Base-by-base conservation (phyloP, 2,888 invertebrate species). In the Temnothorax unifasciatus region DNA sequence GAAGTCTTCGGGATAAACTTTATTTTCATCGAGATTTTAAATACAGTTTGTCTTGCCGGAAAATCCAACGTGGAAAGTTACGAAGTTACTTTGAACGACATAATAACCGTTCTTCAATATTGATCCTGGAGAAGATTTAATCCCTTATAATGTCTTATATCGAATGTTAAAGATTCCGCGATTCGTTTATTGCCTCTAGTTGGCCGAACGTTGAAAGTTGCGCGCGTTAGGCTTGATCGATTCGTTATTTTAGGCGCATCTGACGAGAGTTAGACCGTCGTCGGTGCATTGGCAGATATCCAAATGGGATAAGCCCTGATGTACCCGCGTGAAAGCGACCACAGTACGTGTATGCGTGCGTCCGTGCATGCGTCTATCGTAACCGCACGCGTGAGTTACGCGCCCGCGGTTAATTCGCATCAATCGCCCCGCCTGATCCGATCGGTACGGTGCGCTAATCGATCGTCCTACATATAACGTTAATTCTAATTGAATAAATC, bases 231-330 rank as follows among this genome's bases (percentile, higher is more conserved):
- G 68, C 59, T 73, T 81, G 79, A 86, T 84, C 84, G 86, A 85
- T 88, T 88, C 87, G 91, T 91, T 93, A 92, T 92, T 92, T 92
- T 92, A 87, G 91, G 91, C 90, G 82, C 87, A 88, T 91, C 91
- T 90, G 84, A 89, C 89, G 86, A 29, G 79, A 90, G 91, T 90
- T 89, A 88, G 89, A 79, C 90, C 88, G 91, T 92, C 86, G 90
- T 92, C 86, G 90, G 89, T 85, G 82, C 83, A 91, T 87, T 93
- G 93, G 93, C 93, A 90, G 85, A 79, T 83, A 85, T 90, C 93
- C 93, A 93, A 93, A 92, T 92, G 91, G 92, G 91, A 92, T 93
- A 90, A 91, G 87, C 88, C 86, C 85, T 75, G 87, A 85, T 83
- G 85, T 84, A 76, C 82, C 75, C 71, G 61, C 83, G 89, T 83